Evolutionary conservation across 1,140 invertebrate species (phyloP).

Genomic region (Zaprionus vittiger): DNA sequence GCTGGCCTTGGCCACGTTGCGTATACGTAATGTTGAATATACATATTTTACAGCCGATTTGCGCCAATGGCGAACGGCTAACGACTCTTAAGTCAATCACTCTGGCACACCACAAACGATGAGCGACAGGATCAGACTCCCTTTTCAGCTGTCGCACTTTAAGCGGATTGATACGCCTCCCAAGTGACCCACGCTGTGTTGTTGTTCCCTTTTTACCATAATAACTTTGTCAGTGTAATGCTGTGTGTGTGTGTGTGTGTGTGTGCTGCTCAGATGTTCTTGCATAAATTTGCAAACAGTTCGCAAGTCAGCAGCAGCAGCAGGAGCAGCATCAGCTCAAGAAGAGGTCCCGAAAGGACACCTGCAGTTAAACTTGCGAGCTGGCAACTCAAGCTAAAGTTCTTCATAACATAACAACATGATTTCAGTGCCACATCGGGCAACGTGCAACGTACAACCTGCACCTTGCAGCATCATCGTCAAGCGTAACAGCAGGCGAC

Average conservation of each 20-base stretch:
- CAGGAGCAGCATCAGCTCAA: conserved; percentile 30
- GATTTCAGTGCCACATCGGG: conserved; percentile 3
- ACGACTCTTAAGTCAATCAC: conserved; percentile 9
- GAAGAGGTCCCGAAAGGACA: conserved; percentile 13
- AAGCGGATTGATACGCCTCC: conserved; percentile 59
- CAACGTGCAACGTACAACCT: conserved; percentile 8
- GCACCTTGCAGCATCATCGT: conserved; percentile 42
- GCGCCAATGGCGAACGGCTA: conserved; percentile 8
- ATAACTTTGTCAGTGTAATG: conserved; percentile 29
- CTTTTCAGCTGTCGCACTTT: conserved; percentile 37
- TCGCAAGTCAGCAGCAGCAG: conserved; percentile 67
- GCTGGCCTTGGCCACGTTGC: conserved; percentile 26
- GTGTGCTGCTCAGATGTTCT: conserved; percentile 55
- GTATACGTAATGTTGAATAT: conserved; percentile 58
- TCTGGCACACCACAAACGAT: neutral
- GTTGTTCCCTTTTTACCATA: conserved; percentile 43
- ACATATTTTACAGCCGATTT: conserved; percentile 65
- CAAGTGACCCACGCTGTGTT: conserved; percentile 16
- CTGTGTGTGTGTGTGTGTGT: conserved; percentile 40
- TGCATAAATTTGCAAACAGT: conserved; percentile 79
- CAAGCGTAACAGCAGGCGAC: conserved; percentile 34
- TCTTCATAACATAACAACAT: conserved; percentile 37
- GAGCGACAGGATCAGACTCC: conserved; percentile 23
- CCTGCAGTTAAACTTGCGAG: conserved; percentile 23
- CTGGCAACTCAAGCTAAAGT: conserved; percentile 32